These are phyloP conservation scores for Rallus limicola DNA, from an alignment of 2,113 vertebrate genomes.

Conservation along the genomic window DNA sequence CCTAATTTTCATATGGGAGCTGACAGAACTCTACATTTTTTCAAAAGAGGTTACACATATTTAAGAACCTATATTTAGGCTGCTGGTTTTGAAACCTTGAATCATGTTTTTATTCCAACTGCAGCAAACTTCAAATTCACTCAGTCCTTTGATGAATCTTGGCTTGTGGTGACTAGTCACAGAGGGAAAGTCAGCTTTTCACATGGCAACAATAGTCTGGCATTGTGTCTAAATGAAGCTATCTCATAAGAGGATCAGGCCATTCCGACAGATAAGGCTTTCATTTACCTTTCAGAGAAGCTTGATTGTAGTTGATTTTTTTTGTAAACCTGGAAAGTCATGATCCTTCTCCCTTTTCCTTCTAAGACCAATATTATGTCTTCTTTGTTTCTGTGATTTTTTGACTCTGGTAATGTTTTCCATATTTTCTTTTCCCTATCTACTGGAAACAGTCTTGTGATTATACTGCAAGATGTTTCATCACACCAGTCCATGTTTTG, in stretches of 20 bases:
- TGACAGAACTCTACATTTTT: neutral
- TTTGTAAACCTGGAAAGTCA: neutral
- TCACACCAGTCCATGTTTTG: neutral
- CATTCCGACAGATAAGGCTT: neutral
- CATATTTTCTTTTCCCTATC: neutral
- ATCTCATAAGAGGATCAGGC: neutral
- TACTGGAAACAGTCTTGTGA: neutral
- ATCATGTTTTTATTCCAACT: constrained; percentile 11
- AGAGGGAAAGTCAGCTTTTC: neutral
- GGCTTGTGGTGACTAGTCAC: neutral
- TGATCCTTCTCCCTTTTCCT: neutral
- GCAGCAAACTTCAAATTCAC: neutral
- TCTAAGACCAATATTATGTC: neutral
- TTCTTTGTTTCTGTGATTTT: neutral
- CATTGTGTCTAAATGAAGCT: neutral
- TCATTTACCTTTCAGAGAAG: neutral
- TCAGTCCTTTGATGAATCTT: constrained; percentile 13
- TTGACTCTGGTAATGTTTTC: neutral
- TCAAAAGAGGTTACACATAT: constrained; percentile 8
- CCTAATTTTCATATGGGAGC: neutral
- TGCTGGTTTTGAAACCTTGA: neutral
- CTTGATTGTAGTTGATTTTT: neutral
- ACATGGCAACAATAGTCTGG: neutral
- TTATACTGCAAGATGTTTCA: neutral
- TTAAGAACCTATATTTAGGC: constrained; percentile 17